Conservation (phyloP, 2,888 invertebrate species). For the Tethea ocularis region DNA sequence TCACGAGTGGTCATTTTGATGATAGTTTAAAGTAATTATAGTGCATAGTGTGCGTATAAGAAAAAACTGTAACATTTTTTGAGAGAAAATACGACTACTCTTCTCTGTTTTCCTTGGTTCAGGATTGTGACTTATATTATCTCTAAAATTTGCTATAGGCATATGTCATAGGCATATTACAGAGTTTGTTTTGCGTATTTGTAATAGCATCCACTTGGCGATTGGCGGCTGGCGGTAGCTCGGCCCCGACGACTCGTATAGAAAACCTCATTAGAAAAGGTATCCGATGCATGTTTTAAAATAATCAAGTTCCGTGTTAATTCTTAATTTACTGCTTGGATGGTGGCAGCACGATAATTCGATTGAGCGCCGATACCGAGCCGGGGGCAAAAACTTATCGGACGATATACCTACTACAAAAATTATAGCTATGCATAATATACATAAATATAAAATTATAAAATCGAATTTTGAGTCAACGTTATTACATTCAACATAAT, state of each 20-base stretch:
- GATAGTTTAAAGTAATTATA: too few relatives aligned
- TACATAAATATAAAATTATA: too few relatives aligned
- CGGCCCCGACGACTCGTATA: slow-evolving; percentile 15
- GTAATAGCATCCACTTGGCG: neutral
- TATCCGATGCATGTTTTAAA: slow-evolving; percentile 80
- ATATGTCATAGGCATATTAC: neutral
- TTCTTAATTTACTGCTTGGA: slow-evolving; percentile 82
- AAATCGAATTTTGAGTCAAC: too few relatives aligned
- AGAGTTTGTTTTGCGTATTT: neutral
- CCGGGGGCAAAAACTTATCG: slow-evolving; percentile 62
- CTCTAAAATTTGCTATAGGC: too few relatives aligned
- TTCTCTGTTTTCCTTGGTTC: too few relatives aligned
- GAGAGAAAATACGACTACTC: too few relatives aligned
- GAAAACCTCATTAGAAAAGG: slow-evolving; percentile 76
- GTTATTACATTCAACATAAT: too few relatives aligned
- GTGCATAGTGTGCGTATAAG: too few relatives aligned
- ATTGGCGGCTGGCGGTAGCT: neutral
- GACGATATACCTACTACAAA: slow-evolving; percentile 48
- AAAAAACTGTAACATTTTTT: too few relatives aligned
- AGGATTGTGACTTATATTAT: too few relatives aligned
- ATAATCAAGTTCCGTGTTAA: slow-evolving; percentile 78
- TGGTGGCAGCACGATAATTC: slow-evolving; percentile 70
- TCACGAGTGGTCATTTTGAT: neutral
- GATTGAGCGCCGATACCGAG: slow-evolving; percentile 63
- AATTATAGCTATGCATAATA: neutral